phyloP scores from a whole-genome alignment of 2,113 vertebrate genomes.

The Myiozetetes cayanensis region DNA sequence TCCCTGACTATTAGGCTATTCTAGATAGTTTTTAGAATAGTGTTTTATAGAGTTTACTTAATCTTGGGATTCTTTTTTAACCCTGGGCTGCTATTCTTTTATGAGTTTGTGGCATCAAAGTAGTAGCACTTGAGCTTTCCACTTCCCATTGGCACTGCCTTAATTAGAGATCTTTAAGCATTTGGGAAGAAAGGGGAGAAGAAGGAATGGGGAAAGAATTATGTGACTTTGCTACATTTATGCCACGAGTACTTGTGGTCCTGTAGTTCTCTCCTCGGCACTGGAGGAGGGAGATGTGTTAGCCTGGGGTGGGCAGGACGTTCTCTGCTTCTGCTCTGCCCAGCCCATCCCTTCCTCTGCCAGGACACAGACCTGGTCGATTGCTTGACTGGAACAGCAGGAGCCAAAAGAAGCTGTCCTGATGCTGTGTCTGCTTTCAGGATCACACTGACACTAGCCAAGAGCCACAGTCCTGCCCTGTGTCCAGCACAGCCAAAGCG shows the following conservation, averaged over 20 bases:
- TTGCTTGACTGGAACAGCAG: fast-evolving
- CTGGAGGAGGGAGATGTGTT: background rate
- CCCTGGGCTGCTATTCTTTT: background rate
- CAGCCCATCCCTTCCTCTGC: background rate
- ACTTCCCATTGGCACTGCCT: background rate
- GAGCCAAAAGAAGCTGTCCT: background rate
- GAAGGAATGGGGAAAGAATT: background rate
- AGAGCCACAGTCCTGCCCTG: background rate
- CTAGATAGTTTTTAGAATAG: background rate
- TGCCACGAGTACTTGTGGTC: fast-evolving
- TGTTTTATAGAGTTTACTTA: background rate
- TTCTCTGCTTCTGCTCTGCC: background rate
- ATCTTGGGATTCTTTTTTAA: background rate
- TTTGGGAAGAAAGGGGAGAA: background rate
- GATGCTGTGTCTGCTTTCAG: background rate
- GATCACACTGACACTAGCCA: fast-evolving
- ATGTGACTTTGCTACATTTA: background rate
- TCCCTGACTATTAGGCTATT: background rate
- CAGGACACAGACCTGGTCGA: background rate
- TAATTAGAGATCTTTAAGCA: background rate
- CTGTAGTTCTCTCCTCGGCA: background rate
- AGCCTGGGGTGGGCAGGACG: background rate
- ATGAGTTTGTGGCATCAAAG: background rate
- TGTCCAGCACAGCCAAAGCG: background rate
- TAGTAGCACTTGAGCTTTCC: background rate